Base-by-base conservation (phyloP, 2,113 vertebrate genomes). In the Maccullochella peelii region DNA sequence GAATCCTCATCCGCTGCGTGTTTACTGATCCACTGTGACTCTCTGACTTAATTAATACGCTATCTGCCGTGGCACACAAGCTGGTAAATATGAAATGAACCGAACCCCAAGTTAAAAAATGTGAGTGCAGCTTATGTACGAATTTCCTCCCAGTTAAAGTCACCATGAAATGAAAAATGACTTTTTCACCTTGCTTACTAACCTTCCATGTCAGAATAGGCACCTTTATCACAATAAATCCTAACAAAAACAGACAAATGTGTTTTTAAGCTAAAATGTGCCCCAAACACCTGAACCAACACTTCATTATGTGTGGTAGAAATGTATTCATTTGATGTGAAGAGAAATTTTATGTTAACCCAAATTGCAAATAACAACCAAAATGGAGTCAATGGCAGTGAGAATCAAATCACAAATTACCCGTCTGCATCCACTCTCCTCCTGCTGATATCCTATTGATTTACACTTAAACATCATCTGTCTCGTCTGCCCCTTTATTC, bases 21-120 rank as follows among this genome's bases (percentile, higher is more conserved):
- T 71, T 79, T 57, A 57, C 77, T 74, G 47, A 81, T 82, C 78
- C 85, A 50, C 58, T 62, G 44, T 69, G 83, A 84, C 80, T 80
- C 4, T 54, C 30, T 25, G 58, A 75, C 79, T 86, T 79, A 59
- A 85, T 82, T 80, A 81, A 67, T 58, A 2, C 33, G 8, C 70
- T 81, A 69, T 88, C 81, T 74, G 67, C 40, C 4, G 1, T 62
- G 0, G 54, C 80, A 82, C 81, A 77, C 6, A 0, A 42, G 59
- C 73, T n/a, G 62, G 21, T 63, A 25, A 62, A 63, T 79, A 33
- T 73, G 62, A 86, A 77, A 23, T 58, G 57, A 82, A 74, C 3
- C 54, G 0, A 73, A 84, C 61, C 65, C n/a, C 59, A 79, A 84
- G 70, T 69, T 49, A 20, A 21, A n/a, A 33, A 7, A 61, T 47